Conservation (phyloP, 2,113 vertebrate genomes). For the Fregetta grallaria region DNA sequence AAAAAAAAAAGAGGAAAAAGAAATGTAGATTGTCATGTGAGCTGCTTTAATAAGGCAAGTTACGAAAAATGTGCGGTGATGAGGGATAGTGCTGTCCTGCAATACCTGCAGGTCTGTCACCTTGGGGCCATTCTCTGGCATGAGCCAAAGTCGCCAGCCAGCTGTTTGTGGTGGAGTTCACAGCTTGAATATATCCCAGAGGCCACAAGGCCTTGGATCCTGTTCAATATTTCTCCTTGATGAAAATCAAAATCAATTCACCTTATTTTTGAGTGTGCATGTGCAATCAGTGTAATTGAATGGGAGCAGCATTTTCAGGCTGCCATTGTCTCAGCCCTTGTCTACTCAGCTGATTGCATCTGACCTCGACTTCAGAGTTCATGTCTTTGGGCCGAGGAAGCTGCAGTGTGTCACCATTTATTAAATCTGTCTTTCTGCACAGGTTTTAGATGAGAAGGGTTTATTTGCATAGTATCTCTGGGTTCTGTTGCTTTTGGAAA, state of each 20-base stretch:
- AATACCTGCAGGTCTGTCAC: background rate
- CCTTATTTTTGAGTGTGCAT: background rate
- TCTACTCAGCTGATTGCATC: background rate
- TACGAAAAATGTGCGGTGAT: accelerated
- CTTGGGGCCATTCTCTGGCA: background rate
- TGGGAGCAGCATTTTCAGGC: background rate
- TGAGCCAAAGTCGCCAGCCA: background rate
- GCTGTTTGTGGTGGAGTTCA: background rate
- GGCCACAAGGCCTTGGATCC: background rate
- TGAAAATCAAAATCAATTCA: background rate
- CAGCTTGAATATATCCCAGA: background rate
- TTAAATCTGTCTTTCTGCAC: background rate
- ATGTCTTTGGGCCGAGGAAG: background rate
- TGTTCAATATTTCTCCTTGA: background rate
- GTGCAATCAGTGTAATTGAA: constrained; percentile 1
- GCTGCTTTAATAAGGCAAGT: background rate
- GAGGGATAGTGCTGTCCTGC: background rate
- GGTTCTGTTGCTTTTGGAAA: background rate
- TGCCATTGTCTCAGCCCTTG: background rate
- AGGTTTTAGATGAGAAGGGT: background rate
- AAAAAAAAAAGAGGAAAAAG: background rate
- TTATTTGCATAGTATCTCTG: background rate
- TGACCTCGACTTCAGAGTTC: background rate
- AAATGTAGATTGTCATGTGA: background rate
- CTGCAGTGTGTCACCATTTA: background rate